Evolutionary conservation across 2,113 vertebrate species (phyloP).

Genomic region (Raja brachyura): DNA sequence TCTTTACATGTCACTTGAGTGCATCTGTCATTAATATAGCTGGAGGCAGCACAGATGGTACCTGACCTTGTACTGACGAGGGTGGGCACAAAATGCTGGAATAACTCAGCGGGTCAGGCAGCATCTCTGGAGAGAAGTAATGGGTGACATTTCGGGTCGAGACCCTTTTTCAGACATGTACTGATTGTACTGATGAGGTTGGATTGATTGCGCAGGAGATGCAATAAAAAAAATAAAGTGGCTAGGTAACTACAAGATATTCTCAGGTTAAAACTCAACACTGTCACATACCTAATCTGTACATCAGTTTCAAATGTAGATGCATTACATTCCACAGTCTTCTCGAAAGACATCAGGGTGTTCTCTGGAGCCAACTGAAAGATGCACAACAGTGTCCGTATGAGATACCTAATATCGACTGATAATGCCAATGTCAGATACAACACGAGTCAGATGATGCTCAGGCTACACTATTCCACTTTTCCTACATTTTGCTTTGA

Average conservation of each 20-base stretch:
- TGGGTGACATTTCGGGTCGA: too few relatives aligned
- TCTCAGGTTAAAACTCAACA: background rate
- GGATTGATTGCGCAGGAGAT: background rate
- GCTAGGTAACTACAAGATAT: background rate
- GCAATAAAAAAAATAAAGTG: background rate
- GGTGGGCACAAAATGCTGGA: too few relatives aligned
- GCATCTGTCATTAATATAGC: background rate
- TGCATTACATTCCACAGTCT: constrained; percentile 64
- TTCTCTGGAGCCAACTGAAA: constrained; percentile 87
- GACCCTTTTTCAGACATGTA: background rate
- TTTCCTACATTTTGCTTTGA: background rate
- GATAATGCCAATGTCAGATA: background rate
- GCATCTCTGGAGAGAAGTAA: too few relatives aligned
- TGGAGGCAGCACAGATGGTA: background rate
- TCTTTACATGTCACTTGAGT: background rate
- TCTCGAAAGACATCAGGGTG: constrained; percentile 82
- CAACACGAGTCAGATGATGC: background rate
- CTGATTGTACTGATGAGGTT: background rate
- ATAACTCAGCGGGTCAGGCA: too few relatives aligned
- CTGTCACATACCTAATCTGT: constrained; percentile 72
- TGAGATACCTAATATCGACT: constrained; percentile 13
- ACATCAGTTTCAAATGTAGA: constrained; percentile 80
- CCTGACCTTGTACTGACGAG: background rate
- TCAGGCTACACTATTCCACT: background rate
- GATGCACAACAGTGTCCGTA: constrained; percentile 40